Conservation (phyloP, 2,888 invertebrate genomes). For the Coelopa pilipes region DNA sequence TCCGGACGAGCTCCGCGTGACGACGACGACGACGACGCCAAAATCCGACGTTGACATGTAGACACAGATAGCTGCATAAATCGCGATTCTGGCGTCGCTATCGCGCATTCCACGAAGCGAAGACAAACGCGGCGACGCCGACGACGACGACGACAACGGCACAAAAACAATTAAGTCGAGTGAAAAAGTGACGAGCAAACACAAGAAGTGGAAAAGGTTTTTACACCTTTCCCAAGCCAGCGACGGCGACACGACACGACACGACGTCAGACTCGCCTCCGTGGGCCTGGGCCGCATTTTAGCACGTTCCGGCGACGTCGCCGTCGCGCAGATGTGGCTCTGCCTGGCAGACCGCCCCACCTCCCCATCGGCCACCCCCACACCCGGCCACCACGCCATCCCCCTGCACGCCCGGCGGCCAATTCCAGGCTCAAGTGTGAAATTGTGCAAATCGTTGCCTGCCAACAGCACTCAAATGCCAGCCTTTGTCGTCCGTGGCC, state of each 20-base stretch:
- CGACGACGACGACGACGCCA: too few relatives aligned
- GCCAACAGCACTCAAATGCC: constrained; percentile 28
- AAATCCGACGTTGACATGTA: too few relatives aligned
- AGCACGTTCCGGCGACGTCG: constrained; percentile 17
- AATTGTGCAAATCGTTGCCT: constrained; percentile 34
- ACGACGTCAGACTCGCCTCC: too few relatives aligned
- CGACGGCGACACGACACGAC: too few relatives aligned
- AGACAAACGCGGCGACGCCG: too few relatives aligned
- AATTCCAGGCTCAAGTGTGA: constrained; percentile 28
- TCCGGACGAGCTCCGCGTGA: too few relatives aligned
- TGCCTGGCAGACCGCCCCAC: neutral
- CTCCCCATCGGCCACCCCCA: neutral
- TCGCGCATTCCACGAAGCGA: too few relatives aligned
- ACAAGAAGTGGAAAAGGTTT: neutral
- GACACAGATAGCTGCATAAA: too few relatives aligned
- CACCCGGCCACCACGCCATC: neutral
- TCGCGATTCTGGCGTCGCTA: too few relatives aligned
- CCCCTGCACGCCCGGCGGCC: neutral
- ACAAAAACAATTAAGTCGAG: too few relatives aligned
- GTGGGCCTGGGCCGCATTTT: constrained; percentile 18
- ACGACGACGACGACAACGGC: too few relatives aligned
- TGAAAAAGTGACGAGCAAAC: neutral
- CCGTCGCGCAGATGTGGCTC: constrained; percentile 6
- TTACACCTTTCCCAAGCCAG: neutral
- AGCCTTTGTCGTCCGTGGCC: neutral